These are phyloP conservation scores for Ailurus styani DNA, from an alignment of 2,113 vertebrate species.

Conservation along the genomic window DNA sequence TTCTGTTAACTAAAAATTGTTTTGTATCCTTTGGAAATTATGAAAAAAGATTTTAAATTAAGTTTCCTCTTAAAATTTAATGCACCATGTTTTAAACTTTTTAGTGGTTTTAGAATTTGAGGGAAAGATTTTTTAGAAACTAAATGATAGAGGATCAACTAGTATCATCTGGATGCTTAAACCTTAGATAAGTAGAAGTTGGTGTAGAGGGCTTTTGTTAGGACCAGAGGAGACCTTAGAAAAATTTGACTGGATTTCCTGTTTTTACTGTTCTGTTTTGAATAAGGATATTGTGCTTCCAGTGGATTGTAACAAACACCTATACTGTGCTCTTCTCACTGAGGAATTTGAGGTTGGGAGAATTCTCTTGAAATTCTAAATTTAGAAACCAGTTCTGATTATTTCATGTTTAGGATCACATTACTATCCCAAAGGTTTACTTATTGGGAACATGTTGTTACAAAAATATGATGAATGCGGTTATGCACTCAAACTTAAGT, in stretches of 20 bases:
- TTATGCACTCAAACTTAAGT: neutral
- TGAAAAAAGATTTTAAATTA: neutral
- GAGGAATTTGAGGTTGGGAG: neutral
- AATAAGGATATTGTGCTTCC: conserved; percentile 34
- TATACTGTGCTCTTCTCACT: neutral
- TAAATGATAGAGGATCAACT: neutral
- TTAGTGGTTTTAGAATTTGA: conserved; percentile 25
- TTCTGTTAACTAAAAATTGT: conserved; percentile 15
- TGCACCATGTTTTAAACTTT: neutral
- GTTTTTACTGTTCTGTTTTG: conserved; percentile 41
- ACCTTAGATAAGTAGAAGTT: neutral
- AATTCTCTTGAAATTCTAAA: conserved; percentile 2
- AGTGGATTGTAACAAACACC: neutral
- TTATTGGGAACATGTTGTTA: neutral
- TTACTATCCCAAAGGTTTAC: neutral
- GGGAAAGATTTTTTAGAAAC: conserved; percentile 16
- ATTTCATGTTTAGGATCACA: neutral
- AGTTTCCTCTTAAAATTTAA: conserved; percentile 33
- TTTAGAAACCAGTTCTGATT: conserved; percentile 8
- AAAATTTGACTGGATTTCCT: conserved; percentile 5
- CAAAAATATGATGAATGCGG: neutral
- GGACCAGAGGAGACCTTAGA: conserved; percentile 6
- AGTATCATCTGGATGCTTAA: neutral
- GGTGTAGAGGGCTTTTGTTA: conserved; percentile 10
- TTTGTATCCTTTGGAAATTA: neutral